Evolutionary conservation across 2,797 vertebrate species (phyloP).

Genomic region (Hozukius guyotensis): DNA sequence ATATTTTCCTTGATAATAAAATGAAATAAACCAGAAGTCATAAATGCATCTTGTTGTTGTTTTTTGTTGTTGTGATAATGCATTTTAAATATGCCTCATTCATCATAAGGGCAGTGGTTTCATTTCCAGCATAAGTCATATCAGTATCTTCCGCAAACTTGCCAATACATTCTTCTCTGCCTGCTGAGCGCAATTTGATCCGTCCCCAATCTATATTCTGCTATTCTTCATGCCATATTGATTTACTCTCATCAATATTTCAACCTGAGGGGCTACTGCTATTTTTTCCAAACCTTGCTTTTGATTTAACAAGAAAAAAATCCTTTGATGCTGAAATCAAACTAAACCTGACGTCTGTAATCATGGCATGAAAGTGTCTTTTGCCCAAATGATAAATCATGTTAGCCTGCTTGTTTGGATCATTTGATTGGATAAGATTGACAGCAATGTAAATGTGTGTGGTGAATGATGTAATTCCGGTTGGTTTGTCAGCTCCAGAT

Average conservation of each 20-base stretch:
- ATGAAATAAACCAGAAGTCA: background rate
- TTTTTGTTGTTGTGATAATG: background rate
- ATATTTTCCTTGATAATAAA: background rate
- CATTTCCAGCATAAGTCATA: conserved; percentile 28
- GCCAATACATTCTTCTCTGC: conserved; percentile 30
- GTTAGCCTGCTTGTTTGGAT: background rate
- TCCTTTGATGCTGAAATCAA: conserved; percentile 19
- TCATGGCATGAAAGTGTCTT: background rate
- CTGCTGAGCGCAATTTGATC: conserved; percentile 59
- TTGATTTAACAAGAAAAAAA: conserved; percentile 30
- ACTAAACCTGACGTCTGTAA: background rate
- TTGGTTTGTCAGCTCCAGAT: background rate
- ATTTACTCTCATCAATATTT: conserved; percentile 61
- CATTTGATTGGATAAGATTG: background rate
- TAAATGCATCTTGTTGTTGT: background rate
- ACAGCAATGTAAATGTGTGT: background rate
- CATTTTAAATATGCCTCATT: background rate
- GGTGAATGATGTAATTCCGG: background rate
- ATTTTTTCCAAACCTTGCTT: conserved; percentile 31
- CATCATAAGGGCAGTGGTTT: conserved; percentile 26
- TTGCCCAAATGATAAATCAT: background rate
- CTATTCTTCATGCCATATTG: conserved; percentile 59
- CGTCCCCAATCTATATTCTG: conserved; percentile 51
- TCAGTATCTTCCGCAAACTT: conserved; percentile 33
- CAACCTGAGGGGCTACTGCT: conserved; percentile 23